A percentile compares a stretch with the other conserved stretches of the same genome.
Conservation (phyloP, 2,797 vertebrate species). For the Galaxias olidus region DNA sequence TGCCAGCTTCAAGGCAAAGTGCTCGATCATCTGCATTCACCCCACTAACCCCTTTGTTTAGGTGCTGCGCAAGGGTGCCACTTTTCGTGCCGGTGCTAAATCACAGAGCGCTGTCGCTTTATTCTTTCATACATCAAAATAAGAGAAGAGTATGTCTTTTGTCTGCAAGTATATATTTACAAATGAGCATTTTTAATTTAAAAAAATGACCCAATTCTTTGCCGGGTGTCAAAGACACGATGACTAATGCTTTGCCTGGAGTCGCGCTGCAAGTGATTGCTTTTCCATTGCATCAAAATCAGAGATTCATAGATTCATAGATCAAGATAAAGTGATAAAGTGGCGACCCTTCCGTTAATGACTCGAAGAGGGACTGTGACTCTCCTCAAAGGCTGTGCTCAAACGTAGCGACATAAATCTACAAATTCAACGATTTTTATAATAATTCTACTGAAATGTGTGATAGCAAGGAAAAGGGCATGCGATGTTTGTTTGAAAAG, state of each 20-base stretch:
- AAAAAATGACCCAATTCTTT: constrained; percentile 81
- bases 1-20: constrained; percentile 56
- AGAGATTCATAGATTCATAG: constrained; percentile 82
- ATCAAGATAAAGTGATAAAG: constrained; percentile 79
- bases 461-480: constrained; percentile 42
- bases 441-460: constrained; percentile 22
- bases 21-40: constrained; percentile 53
- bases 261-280: constrained; percentile 79
- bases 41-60: constrained; percentile 18
- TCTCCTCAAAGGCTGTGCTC: constrained; percentile 52
- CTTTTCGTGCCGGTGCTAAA: constrained; percentile 59
- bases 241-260: constrained; percentile 81
- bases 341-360: constrained; percentile 77
- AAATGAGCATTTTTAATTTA: constrained; percentile 83
- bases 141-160: constrained; percentile 66
- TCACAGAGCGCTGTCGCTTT: constrained; percentile 68
- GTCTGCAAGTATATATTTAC: constrained; percentile 79
- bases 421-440: constrained; percentile 30
- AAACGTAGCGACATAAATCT: constrained; percentile 44
- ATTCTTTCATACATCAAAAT: constrained; percentile 80
- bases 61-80: constrained; percentile 31
- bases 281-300: constrained; percentile 85
- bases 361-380: constrained; percentile 52
- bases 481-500: constrained; percentile 22
- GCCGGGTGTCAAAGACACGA: constrained; percentile 79